These are phyloP conservation scores for Mugil cephalus DNA, from an alignment of 2,113 vertebrate species.

Conservation along the genomic window DNA sequence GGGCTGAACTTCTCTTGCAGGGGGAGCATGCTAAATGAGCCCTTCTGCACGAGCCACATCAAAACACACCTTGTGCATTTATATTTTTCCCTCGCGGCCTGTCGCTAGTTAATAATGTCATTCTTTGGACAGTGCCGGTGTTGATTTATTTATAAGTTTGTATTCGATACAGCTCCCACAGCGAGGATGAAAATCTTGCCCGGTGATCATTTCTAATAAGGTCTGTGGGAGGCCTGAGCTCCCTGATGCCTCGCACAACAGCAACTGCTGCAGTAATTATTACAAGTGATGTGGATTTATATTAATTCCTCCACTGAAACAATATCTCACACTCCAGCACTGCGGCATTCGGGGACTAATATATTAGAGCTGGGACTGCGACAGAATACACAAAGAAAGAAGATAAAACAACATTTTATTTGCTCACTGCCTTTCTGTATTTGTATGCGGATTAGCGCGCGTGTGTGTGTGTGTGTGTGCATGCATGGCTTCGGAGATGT, in stretches of 20 bases:
- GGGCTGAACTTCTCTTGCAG: background rate
- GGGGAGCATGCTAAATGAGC: constrained; percentile 18
- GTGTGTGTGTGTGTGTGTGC: background rate
- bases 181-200: constrained; percentile 33
- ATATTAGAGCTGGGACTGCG: constrained; percentile 25
- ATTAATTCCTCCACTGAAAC: constrained; percentile 58
- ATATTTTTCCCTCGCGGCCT: constrained; percentile 10
- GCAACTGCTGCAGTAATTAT: constrained; percentile 60
- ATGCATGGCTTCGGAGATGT: background rate
- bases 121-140: constrained; percentile 25
- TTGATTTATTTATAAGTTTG: constrained; percentile 67
- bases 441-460: no score
- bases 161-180: constrained; percentile 30
- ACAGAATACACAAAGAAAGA: background rate
- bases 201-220: constrained; percentile 56
- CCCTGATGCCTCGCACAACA: constrained; percentile 41
- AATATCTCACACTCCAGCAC: constrained; percentile 14
- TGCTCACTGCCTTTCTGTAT: no score
- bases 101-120: constrained; percentile 50
- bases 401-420: no score
- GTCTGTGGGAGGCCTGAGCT: constrained; percentile 45
- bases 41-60: constrained; percentile 23
- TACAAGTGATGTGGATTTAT: constrained; percentile 54
- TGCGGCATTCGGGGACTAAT: constrained; percentile 3
- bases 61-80: background rate